phyloP scores from a whole-genome alignment of 2,888 invertebrate genomes.

The Chaitophorus viminalis region DNA sequence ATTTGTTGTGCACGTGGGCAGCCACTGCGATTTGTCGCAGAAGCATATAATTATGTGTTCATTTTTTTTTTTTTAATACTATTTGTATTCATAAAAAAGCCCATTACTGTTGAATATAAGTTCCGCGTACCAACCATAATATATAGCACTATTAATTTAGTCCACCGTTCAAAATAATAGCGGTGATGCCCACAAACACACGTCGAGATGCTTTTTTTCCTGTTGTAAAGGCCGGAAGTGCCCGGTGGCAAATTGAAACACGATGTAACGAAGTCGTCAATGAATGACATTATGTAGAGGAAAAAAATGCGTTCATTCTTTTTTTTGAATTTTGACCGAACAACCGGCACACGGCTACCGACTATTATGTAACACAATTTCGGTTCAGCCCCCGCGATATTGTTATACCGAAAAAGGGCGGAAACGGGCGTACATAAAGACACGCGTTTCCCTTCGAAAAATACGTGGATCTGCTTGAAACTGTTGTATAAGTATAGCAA shows the following conservation, averaged over 20 bases:
- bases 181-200: constrained; percentile 47
- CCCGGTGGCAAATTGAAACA: constrained; percentile 61
- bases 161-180: constrained; percentile 47
- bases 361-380: constrained; percentile 61
- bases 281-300: constrained; percentile 45
- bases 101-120: constrained; percentile 23
- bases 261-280: constrained; percentile 56
- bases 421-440: constrained; percentile 57
- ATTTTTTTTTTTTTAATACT: constrained; percentile 13
- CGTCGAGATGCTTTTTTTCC: constrained; percentile 40
- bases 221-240: constrained; percentile 60
- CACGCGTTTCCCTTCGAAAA: constrained; percentile 34
- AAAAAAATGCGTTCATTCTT: constrained; percentile 39
- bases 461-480: constrained; percentile 36
- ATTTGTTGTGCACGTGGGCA: constrained; percentile 22
- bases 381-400: constrained; percentile 60
- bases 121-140: background rate
- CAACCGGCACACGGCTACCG: constrained; percentile 43
- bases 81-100: constrained; percentile 39
- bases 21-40: background rate
- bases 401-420: constrained; percentile 56
- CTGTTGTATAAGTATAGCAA: background rate
- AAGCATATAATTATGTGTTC: constrained; percentile 39
- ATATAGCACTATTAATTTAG: constrained; percentile 29
- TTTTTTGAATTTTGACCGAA: constrained; percentile 52